These are phyloP conservation scores for Perca fluviatilis DNA, from an alignment of 2,113 vertebrate species.

Conservation along the genomic window DNA sequence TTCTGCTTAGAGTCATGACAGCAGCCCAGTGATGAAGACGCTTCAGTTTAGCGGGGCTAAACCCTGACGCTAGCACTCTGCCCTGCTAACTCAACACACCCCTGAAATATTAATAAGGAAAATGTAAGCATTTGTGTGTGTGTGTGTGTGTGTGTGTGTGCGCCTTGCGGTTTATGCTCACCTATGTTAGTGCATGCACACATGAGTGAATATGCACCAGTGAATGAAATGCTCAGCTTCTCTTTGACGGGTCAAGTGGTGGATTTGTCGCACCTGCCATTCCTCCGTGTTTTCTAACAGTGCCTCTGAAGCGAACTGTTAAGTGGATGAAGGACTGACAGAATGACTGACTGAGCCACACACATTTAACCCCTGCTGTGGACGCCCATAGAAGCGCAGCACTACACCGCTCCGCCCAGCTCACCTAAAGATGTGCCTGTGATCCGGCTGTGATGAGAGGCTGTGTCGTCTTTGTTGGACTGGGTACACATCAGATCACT, in stretches of 20 bases:
- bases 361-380: constrained; percentile 69
- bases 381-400: constrained; percentile 40
- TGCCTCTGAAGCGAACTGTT: constrained; percentile 32
- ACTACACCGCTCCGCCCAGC: constrained; percentile 21
- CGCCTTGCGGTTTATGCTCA: constrained; percentile 37
- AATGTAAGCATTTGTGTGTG: constrained; percentile 45
- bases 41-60: constrained; percentile 60
- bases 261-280: constrained; percentile 39
- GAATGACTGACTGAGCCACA: constrained; percentile 75
- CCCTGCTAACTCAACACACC: constrained; percentile 69
- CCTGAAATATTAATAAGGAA: constrained; percentile 80
- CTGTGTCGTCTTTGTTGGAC: constrained; percentile 66
- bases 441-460: constrained; percentile 77
- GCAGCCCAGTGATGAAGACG: constrained; percentile 43
- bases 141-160: too few relatives aligned
- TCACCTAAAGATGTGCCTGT: constrained; percentile 75
- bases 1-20: constrained; percentile 53
- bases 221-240: constrained; percentile 9
- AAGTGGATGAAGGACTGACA: constrained; percentile 61
- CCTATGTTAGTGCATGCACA: constrained; percentile 11
- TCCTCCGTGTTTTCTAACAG: constrained; percentile 17
- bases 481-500: constrained; percentile 67
- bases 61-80: constrained; percentile 75
- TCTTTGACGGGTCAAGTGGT: constrained; percentile 57
- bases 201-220: not conserved